These are phyloP conservation scores for Pocillopora damicornis DNA, from an alignment of 64 coral and sea anemone genomes.

Conservation along the genomic window DNA sequence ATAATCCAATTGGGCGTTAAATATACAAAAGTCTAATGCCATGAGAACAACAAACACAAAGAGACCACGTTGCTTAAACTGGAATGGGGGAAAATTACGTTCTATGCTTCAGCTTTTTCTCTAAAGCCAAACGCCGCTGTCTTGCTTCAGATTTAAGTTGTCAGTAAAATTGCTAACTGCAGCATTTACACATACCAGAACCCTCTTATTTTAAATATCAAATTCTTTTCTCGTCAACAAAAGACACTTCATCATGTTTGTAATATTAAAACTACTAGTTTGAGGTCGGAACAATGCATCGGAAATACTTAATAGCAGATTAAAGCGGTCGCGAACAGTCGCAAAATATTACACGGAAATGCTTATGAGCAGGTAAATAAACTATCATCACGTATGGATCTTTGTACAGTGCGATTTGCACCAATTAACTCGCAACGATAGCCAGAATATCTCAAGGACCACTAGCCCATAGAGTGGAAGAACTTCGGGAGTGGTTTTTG, in stretches of 20 bases:
- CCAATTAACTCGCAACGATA: conserved; percentile 45
- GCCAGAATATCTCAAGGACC: background rate
- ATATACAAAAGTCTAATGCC: conserved; percentile 55
- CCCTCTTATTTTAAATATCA: conserved; percentile 27
- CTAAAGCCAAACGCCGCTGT: background rate
- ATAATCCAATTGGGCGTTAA: conserved; percentile 75
- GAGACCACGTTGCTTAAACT: conserved; percentile 69
- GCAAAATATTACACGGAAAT: conserved; percentile 25
- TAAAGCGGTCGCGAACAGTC: conserved; percentile 37
- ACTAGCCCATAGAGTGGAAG: background rate
- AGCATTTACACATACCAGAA: conserved; percentile 5
- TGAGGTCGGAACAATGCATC: conserved; percentile 32
- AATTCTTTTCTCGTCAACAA: conserved; percentile 51
- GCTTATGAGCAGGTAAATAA: conserved; percentile 62
- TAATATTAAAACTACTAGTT: conserved; percentile 39
- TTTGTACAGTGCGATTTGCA: conserved; percentile 47
- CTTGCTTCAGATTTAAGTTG: too few species aligned
- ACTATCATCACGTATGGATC: conserved; percentile 40
- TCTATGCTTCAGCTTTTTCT: background rate
- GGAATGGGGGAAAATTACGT: background rate
- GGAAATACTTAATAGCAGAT: conserved; percentile 37
- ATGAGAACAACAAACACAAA: conserved; percentile 73
- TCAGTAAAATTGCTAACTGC: background rate
- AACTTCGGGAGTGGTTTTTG: background rate
- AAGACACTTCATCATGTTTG: conserved; percentile 31